Evolutionary conservation across 2,888 invertebrate genomes (phyloP).

Genomic region (Apodemia mormo): DNA sequence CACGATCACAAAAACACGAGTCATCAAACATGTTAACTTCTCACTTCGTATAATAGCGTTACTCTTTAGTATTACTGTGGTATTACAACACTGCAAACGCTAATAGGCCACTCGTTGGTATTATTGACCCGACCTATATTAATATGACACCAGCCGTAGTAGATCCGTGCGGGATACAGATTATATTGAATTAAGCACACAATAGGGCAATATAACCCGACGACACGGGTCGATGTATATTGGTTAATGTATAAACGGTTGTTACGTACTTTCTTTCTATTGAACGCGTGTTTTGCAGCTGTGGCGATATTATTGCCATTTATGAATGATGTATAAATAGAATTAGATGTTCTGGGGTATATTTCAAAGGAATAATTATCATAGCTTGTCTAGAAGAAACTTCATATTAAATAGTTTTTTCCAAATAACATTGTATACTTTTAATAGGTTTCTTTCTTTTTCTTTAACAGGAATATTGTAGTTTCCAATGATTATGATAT

Average conservation of each 20-base stretch:
- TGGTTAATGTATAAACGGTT: conserved; percentile 7
- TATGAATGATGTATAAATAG: conserved; percentile 2
- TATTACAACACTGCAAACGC: conserved; percentile 11
- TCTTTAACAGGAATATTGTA: no score
- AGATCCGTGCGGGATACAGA: conserved; percentile 18
- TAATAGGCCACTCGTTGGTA: conserved; percentile 16
- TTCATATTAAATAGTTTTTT: no score
- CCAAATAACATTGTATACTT: no score
- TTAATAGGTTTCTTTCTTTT: no score
- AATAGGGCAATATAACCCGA: conserved; percentile 16
- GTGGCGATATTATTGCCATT: neutral
- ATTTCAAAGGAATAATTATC: no score
- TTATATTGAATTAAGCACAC: conserved; percentile 17
- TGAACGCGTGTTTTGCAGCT: conserved; percentile 8
- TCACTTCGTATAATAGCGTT: no score
- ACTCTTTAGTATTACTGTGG: neutral
- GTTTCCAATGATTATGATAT: no score
- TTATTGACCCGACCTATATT: conserved; percentile 19
- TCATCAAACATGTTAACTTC: no score
- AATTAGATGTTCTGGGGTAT: neutral
- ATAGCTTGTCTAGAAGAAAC: no score
- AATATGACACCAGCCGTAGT: conserved; percentile 4
- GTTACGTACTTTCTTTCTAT: conserved; percentile 10
- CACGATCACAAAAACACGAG: no score
- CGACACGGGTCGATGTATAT: conserved; percentile 17